Base-by-base conservation (phyloP, 2,113 vertebrate genomes). In the Archilochus colubris region DNA sequence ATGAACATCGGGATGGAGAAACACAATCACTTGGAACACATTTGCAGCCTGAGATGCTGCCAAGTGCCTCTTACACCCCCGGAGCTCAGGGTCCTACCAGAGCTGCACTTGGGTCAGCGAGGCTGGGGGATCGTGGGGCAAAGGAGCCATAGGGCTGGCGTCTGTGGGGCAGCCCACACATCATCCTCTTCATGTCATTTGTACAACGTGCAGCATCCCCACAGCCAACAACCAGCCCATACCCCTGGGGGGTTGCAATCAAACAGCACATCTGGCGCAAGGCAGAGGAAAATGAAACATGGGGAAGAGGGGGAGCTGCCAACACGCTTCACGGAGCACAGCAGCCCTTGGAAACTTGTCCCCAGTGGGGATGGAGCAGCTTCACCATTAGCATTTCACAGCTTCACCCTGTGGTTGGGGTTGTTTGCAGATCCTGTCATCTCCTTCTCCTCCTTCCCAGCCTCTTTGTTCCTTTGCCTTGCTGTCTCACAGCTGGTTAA, bases 381-480 rank as follows among this genome's bases (percentile, higher is more conserved):
- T 53, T 86, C 0, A 0, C 57, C 57, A 83, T 92, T 91, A 92
- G 61, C 94, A 88, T 86, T 95, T 96, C 94, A 92, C 83, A 94
- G 94, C 76, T 76, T 93, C 91, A 27, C 76, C 76, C 50, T 13
- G 3, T 64, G 51, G 48, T n/a, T 91, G 75, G 23, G 43, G 53
- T 30, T 93, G 79, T 90, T 92, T 12, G 7, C 40, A 53, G 67
- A 88, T 59, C 38, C 64, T 92, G 72, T 83, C 91, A 81, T 75
- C 86, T 92, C 53, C 68, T 53, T 94, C 82, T 62, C 62, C 78
- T 91, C 83, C 81, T 79, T 91, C 36, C 21, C 61, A 44, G 57
- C 44, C 55, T 88, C 91, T 89, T 90, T 93, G 90, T 95, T 96
- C 93, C 73, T 44, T 33, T 64, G 76, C 73, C 88, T 74, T 63